Evolutionary conservation across 2,888 invertebrate species (phyloP).

Genomic region (Trissonchulus latispiculum): DNA sequence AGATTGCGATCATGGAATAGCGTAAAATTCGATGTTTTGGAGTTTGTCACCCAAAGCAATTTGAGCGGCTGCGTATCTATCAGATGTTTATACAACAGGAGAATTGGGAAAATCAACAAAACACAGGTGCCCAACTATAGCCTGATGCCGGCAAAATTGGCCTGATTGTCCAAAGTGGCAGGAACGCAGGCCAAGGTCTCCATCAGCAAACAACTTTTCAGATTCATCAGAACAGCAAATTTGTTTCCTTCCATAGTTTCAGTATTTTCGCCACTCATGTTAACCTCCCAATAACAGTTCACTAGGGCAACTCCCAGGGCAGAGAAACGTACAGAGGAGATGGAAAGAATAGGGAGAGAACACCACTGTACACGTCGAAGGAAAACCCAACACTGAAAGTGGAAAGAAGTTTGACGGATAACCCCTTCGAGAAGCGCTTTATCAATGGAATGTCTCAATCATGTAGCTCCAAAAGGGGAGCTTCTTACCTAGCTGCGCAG

Average conservation of each 20-base stretch:
- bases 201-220: background rate
- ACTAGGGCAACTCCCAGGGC: no score
- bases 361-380: no score
- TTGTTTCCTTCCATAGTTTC: background rate
- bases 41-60: background rate
- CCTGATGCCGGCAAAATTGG: background rate
- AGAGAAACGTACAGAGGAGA: no score
- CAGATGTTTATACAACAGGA: background rate
- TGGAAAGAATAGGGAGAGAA: no score
- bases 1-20: background rate
- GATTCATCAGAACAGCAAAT: background rate
- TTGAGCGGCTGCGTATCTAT: background rate
- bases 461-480: no score
- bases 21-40: background rate
- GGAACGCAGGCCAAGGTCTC: background rate
- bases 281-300: no score
- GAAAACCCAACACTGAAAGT: no score
- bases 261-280: background rate
- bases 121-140: background rate
- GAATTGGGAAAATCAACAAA: background rate
- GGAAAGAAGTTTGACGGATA: no score
- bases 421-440: no score
- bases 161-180: background rate
- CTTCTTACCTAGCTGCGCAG: no score
- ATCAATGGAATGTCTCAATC: no score